Conservation (phyloP, 2,888 invertebrate species). For the Resseliella maxima region DNA sequence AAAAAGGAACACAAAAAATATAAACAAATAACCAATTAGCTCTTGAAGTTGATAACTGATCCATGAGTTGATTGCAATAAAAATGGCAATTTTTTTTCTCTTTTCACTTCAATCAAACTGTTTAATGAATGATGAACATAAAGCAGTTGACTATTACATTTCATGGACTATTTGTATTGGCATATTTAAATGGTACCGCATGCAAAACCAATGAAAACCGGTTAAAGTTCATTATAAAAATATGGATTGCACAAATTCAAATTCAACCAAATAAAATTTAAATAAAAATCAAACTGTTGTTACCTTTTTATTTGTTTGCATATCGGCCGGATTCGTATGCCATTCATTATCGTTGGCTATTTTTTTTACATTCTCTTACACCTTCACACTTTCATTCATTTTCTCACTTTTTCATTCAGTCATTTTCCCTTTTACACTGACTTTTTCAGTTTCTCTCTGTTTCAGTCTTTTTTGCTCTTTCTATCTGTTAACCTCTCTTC, state of each 20-base stretch:
- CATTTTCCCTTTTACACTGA: too few species aligned
- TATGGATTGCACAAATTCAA: conserved; percentile 4
- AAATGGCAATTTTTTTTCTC: neutral
- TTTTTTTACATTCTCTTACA: too few species aligned
- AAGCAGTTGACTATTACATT: too few species aligned
- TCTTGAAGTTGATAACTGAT: neutral
- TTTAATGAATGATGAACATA: too few species aligned
- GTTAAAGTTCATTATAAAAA: conserved; percentile 37
- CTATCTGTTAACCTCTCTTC: too few species aligned
- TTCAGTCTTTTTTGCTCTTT: too few species aligned
- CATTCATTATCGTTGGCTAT: conserved; percentile 40
- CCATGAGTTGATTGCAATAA: neutral
- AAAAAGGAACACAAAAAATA: neutral
- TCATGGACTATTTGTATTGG: neutral
- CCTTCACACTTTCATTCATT: too few species aligned
- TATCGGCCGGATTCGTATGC: neutral
- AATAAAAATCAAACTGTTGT: neutral
- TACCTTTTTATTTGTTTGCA: conserved; percentile 9
- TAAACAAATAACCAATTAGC: neutral
- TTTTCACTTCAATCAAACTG: too few species aligned
- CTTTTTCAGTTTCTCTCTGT: too few species aligned
- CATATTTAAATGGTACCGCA: neutral
- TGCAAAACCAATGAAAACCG: neutral
- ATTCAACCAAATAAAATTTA: neutral
- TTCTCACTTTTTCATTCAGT: neutral